These are phyloP conservation scores for Holacanthella duospinosa DNA, from an alignment of 2,888 invertebrate genomes.

Conservation along the genomic window DNA sequence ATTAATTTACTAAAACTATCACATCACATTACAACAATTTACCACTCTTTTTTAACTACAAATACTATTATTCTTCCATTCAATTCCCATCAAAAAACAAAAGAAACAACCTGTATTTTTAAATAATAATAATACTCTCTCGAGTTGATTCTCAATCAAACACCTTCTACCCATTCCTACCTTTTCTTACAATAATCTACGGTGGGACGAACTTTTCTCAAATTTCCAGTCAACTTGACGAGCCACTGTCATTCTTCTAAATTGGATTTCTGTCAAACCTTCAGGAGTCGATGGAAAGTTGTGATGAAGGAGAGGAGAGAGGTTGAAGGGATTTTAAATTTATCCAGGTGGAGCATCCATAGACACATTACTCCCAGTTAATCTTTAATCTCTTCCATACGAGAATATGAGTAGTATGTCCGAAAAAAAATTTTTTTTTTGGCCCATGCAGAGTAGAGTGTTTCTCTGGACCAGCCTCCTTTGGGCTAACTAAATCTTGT, in stretches of 20 bases:
- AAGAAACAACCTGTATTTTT: too few relatives aligned
- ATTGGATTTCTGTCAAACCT: slow-evolving; percentile 39
- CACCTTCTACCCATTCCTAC: not conserved
- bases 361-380: not conserved
- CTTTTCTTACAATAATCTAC: slow-evolving; percentile 16
- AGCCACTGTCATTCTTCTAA: slow-evolving; percentile 35
- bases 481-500: too few relatives aligned
- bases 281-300: too few relatives aligned
- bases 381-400: not conserved
- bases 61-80: too few relatives aligned
- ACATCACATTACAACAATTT: slow-evolving; percentile 10
- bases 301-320: too few relatives aligned
- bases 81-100: too few relatives aligned
- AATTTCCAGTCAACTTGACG: slow-evolving; percentile 20
- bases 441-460: slow-evolving; percentile 2
- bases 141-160: too few relatives aligned
- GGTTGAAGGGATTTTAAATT: too few relatives aligned
- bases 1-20: too few relatives aligned
- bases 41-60: slow-evolving; percentile 10
- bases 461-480: too few relatives aligned
- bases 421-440: not conserved
- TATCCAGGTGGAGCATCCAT: not conserved
- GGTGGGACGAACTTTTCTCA: slow-evolving; percentile 20
- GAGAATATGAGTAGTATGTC: not conserved
- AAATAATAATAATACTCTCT: too few relatives aligned